Base-by-base conservation (phyloP, 2,113 vertebrate genomes). In the Acanthisitta chloris region DNA sequence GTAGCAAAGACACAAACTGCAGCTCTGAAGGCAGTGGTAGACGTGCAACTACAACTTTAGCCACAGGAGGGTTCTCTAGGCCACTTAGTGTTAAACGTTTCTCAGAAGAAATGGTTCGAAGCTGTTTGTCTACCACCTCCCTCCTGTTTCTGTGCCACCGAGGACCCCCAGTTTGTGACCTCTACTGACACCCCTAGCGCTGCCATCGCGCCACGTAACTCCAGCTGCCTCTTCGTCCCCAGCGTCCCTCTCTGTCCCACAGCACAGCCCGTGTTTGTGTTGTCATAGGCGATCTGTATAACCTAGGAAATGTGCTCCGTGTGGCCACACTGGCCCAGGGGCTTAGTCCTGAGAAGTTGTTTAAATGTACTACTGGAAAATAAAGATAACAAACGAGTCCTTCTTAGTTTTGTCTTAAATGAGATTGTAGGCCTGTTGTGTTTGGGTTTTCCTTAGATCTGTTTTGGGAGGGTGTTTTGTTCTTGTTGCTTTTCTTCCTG, bases 351-450 rank as follows among this genome's bases (percentile, higher is more conserved):
- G 81, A 94, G 52, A 79, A 58, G 58, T 26, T 95, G 95, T 95
- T 96, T 89, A 59, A 96, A 93, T 97, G 96, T 96, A 95, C 64
- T 83, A n/a, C 78, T 91, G 90, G 86, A 91, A 95, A 96, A 97
- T 96, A 97, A 90, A 96, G 46, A 72, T 82, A 57, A 92, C 51
- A 92, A 94, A 94, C 1, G 6, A 79, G 70, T 42, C 1, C 0
- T 42, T 62, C 81, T 81, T 80, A 66, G 88, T 96, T 96, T 96
- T 96, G 95, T 96, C 93, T 93, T 95, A 59, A 92, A 91, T 88
- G 69, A 95, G 88, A 14, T 8, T 18, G 46, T 23, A 90, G 79
- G 28, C 7, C 4, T 88, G 80, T 29, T 15, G 6, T 25, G 18
- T 52, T 33, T 54, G 81, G 64, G 25, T 58, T 49, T 80, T 51